Base-by-base conservation (phyloP, 2,888 invertebrate genomes). In the Strigamia transsilvanica region DNA sequence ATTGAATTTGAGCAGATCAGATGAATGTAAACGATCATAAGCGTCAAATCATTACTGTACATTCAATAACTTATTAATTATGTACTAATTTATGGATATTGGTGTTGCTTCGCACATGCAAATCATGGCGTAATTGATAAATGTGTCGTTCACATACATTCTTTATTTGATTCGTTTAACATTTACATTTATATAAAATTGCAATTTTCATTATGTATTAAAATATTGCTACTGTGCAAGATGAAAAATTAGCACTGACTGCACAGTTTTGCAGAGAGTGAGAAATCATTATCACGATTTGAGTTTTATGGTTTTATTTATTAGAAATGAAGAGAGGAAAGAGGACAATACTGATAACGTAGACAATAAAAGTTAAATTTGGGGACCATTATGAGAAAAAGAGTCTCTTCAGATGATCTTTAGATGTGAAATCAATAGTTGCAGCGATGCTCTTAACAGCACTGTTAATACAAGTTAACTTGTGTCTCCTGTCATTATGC, bases 341-440 rank as follows among this genome's bases (percentile, higher is more conserved):
- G 46, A 56, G 38, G 18, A 56, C 56, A 18, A 56, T 56, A 56
- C 56, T 56, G 56, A 56, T 56, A 56, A 56, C 18, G 56, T 18
- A 56, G 56, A 56, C 56, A 56, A 56, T 56, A 56, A 56, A 56
- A 56, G 56, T 56, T 56, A 56, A 56, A 56, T 56, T 56, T 56
- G 18, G 56, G 56, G 56, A 18, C 56, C 56, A 56, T 56, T 56
- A 56, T 56, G 56, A 56, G 56, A 56, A 56, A 56, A 18, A 56
- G 56, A 56, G 56, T 56, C 56, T 56, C 56, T 56, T 56, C 56
- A 56, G 56, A 56, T 56, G 56, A 56, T 56, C 56, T 56, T 56
- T 56, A 56, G 56, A 56, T 56, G 56, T 56, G 56, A 56, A 56
- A 56, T 56, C 56, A 56, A 56, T 56, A 56, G 56, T 56, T 56